Percentiles rank a stretch among this genome's conserved stretches.
Evolutionary conservation across 2,113 vertebrate species (phyloP).

Genomic region (pig (Sus scrofa)): T2T-Sscrofa CM000827.6:74080001-74080500

Average conservation of each 20-base stretch:
- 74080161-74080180: conserved; percentile 79
- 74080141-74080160: conserved; percentile 79
- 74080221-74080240: conserved; percentile 65
- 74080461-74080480: neutral
- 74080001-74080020: conserved; percentile 87
- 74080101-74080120: conserved; percentile 73
- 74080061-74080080: conserved; percentile 81
- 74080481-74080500: conserved; percentile 14
- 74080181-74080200: conserved; percentile 77
- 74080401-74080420: conserved; percentile 43
- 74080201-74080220: conserved; percentile 74
- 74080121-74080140: conserved; percentile 75
- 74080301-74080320: conserved; percentile 57
- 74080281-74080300: conserved; percentile 65
- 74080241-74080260: conserved; percentile 67
- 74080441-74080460: conserved; percentile 23
- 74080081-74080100: conserved; percentile 81
- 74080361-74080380: neutral
- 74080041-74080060: conserved; percentile 85
- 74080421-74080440: conserved; percentile 1
- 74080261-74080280: conserved; percentile 46
- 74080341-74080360: conserved; percentile 1
- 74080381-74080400: conserved; percentile 8
- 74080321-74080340: neutral
- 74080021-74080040: conserved; percentile 78